Conservation (phyloP, 2,888 invertebrate species). For the Orgyia antiqua region DNA sequence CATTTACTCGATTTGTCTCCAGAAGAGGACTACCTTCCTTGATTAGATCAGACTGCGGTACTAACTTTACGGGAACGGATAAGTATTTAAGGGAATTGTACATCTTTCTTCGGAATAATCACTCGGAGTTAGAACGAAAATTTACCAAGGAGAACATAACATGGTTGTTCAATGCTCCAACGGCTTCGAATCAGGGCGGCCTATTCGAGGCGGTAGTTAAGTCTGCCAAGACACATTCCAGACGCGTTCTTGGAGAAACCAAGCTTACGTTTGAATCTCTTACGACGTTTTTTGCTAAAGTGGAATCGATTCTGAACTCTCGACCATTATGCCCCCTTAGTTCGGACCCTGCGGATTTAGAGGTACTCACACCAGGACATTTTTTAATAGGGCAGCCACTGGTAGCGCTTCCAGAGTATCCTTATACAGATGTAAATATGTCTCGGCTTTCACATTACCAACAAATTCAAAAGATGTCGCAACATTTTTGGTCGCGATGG, state of each 20-base stretch:
- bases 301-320: not conserved
- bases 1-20: not conserved
- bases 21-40: not conserved
- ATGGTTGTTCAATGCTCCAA: not conserved
- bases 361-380: not conserved
- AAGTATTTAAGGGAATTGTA: not conserved
- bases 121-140: too few species aligned
- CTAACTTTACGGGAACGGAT: not conserved
- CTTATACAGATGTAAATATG: too few species aligned
- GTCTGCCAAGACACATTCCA: not conserved
- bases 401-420: not conserved
- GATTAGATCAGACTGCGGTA: not conserved
- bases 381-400: not conserved
- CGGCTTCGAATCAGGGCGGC: not conserved
- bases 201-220: not conserved
- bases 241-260: not conserved
- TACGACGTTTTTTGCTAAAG: not conserved
- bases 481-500: too few species aligned
- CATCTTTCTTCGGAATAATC: too few species aligned
- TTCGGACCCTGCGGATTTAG: not conserved
- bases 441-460: too few species aligned
- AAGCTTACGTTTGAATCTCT: not conserved
- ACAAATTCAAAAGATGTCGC: too few species aligned
- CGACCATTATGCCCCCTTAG: not conserved
- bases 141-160: not conserved